Evolutionary conservation across 2,888 invertebrate species (phyloP), one percentile per base, ranked within the genome.

Genomic region (Lymantria monacha): DNA sequence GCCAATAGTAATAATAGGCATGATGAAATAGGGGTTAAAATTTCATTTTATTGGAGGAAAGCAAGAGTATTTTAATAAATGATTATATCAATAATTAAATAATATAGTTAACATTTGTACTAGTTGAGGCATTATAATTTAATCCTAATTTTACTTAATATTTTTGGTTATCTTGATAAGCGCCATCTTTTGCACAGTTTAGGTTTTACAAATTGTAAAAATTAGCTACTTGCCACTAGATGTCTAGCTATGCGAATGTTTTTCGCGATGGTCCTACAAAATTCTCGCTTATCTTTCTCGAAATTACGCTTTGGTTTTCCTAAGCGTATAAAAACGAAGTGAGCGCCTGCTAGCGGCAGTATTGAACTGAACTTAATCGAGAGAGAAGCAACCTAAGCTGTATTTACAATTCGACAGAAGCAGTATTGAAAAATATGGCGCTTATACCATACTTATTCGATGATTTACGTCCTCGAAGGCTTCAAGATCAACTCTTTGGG

Each of bases 401-500:
- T 22, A 22, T 22, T 22, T 22, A 10, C 7, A 11, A 48, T 10
- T 36, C 33, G 44, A 50, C 42, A 33, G 33, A 33, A 9, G 10
- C 33, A 33, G 59, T 43, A 12, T 13, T 44, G 48, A 11, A 33
- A 31, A 36, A 44, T 69, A 89, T 90, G 90, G 81, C 89, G n/a
- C 67, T 90, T 36, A 13, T 90, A 72, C 87, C 88, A 2, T 85
- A 83, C 48, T 62, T 86, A 41, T 56, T 87, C 7, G 81, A 83
- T 53, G 85, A 87, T 5, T 43, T 83, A 5, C 75, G 81, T 38
- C 87, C 85, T 1, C 75, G 81, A 15, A 79, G 86, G 10, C 63
- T 85, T 1, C 74, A 76, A 0, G 83, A 91, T 56, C 87, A 85
- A 45, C 78, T 88, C 0, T 87, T 91, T 53, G 91, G 83, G 1